Base-by-base conservation (phyloP, 2,888 invertebrate genomes). In the Argyra leucocephala region DNA sequence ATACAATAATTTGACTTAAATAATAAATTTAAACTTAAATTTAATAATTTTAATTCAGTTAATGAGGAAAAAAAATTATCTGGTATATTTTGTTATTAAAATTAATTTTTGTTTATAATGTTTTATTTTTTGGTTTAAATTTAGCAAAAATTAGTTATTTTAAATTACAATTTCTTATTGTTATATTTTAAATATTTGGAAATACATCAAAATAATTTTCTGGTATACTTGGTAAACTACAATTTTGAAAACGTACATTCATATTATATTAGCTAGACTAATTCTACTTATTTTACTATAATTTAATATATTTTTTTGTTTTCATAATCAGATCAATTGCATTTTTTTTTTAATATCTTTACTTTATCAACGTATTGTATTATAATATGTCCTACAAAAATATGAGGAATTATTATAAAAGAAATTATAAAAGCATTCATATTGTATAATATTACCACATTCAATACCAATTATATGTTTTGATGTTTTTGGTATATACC, bases 11-110 rank as follows among this genome's bases (percentile, higher is more conserved):
- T n/a, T n/a, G n/a, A n/a, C n/a, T 26, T n/a, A 4, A 61, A 12
- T n/a, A 9, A n/a, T n/a, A n/a, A n/a, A 61, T 61, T 61, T n/a
- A n/a, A 1, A 61, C 61, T 61, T n/a, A 61, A 61, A 61, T 61
- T 26, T n/a, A 61, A 61, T 26, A 18, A 15, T 24, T 26, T 18
- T n/a, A 24, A 61, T 26, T 61, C 5, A n/a, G 18, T 3, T 5
- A 61, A n/a, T 26, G 61, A 7, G 26, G 21, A 10, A 21, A 61
- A 61, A n/a, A 61, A 1, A n/a, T 31, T 31, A 22, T 15, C 9
- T 61, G 61, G 31, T 61, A 61, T 26, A 9, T 7, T 18, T 3
- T 61, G 3, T 61, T 26, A 61, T 26, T 61, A 15, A 58, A 58
- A 6, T 58, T 5, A 58, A 58, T 58, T 58, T 58, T 22, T 58